Percentiles rank a stretch among this genome's conserved stretches.
Conservation (phyloP, 2,797 vertebrate species). For the Cossypha heuglini region DNA sequence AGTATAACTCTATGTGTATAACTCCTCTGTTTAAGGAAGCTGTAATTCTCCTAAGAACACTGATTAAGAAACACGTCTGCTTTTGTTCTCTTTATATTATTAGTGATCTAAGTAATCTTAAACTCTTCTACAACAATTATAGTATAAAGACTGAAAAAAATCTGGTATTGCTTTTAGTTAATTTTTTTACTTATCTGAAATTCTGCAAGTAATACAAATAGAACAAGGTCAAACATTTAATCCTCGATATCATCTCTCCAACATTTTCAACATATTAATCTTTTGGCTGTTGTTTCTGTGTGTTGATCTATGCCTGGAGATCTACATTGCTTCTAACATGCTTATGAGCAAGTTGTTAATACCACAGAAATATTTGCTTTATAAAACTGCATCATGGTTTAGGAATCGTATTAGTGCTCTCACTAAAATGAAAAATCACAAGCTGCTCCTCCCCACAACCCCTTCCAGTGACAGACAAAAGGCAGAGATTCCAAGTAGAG, state of each 20-base stretch:
- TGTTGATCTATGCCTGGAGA: not conserved
- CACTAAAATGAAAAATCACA: not conserved
- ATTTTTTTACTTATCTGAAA: not conserved
- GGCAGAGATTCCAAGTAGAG: not conserved
- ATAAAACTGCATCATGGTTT: not conserved
- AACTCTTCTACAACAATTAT: not conserved
- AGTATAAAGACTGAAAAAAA: not conserved
- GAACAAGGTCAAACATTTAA: conserved; percentile 15
- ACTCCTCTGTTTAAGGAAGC: not conserved
- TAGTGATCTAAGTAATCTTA: not conserved
- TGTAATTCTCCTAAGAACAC: not conserved
- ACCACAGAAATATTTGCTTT: not conserved
- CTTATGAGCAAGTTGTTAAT: not conserved
- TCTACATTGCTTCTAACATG: not conserved
- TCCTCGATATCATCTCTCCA: not conserved
- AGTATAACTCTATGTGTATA: not conserved
- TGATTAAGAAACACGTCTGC: not conserved
- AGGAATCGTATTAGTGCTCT: rapidly evolving
- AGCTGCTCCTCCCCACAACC: not conserved
- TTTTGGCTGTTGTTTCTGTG: not conserved
- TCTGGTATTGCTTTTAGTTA: not conserved
- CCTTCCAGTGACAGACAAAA: not conserved
- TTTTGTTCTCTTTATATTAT: not conserved
- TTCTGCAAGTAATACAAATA: not conserved
- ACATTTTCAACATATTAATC: not conserved